Conservation (phyloP, 2,888 invertebrate species). For the Prosopocoilus inquinatus region DNA sequence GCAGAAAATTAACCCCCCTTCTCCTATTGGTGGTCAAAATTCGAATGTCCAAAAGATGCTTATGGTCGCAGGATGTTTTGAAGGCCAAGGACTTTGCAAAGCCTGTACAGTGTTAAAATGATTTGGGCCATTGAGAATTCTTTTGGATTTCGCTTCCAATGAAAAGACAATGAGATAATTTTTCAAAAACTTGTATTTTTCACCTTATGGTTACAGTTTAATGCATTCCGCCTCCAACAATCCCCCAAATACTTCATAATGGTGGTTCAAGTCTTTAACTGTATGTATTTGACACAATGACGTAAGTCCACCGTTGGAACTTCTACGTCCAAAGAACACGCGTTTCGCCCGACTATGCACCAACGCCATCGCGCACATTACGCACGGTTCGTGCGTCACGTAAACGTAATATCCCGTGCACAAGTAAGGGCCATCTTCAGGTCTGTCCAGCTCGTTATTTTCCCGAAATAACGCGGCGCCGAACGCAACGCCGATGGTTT, state of each 20-base stretch:
- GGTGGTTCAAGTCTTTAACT: conserved; percentile 81
- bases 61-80: no score
- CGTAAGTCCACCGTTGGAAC: conserved; percentile 67
- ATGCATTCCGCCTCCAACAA: conserved; percentile 53
- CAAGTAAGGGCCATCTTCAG: conserved; percentile 66
- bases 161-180: no score
- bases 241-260: conserved; percentile 80
- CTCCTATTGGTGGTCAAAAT: no score
- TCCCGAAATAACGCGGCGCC: conserved; percentile 52
- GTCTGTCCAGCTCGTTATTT: conserved; percentile 42
- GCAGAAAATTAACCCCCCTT: no score
- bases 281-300: conserved; percentile 74
- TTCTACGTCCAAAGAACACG: conserved; percentile 71
- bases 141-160: no score
- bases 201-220: conserved; percentile 23
- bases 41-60: no score
- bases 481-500: conserved; percentile 48
- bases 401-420: conserved; percentile 89
- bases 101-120: no score
- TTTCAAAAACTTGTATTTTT: no score
- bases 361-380: conserved; percentile 95
- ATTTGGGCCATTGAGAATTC: no score
- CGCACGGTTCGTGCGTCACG: conserved; percentile 81
- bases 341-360: conserved; percentile 83
- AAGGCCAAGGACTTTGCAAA: no score